Evolutionary conservation across 2,113 vertebrate species (phyloP), one percentile per base, ranked within the genome.

Genomic region (Nestor notabilis): DNA sequence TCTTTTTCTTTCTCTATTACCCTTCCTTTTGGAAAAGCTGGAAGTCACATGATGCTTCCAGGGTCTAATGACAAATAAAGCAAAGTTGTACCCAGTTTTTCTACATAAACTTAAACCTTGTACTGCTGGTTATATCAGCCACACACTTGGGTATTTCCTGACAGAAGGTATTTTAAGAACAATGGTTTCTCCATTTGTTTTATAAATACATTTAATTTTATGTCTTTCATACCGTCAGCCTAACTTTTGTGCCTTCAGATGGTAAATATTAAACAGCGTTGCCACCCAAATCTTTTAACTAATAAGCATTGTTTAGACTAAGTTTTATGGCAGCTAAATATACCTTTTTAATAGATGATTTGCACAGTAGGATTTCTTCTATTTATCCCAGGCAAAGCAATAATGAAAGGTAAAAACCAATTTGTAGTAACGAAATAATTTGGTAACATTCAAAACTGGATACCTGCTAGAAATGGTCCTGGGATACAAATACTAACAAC

Each of bases 1-100:
- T 85, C 74, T 76, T 85, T 87, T 97, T 93, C 86, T 96, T 61
- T 83, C 74, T 64, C 80, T 79, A 69, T 97, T 95, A 89, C 31
- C 44, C 83, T 82, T 79, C 25, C 31, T 44, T 79, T 46, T 61
- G 74, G 80, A 75, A 23, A 49, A 35, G n/a, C n/a, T 92, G 52
- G 60, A 97, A 97, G 89, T 91, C 49, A 74, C 89, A 95, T 49
- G 86, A 53, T n/a, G 21, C 49, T 84, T 72, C 52, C 74, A 65
- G 61, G 19, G 23, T 79, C 77, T 97, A 63, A 35, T 83, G 89
- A 89, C 89, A 95, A 53, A 28, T 84, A 46, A 95, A 94, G 25
- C 37, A 79, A 44, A 78, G 53, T 33, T 66, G 56, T 56, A 49
- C n/a, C 72, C 63, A 29, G 28, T 39, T 92, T 78, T 76, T 79